These are phyloP conservation scores for Stegana nigrithorax DNA, from an alignment of 2,888 invertebrate species.

Conservation along the genomic window DNA sequence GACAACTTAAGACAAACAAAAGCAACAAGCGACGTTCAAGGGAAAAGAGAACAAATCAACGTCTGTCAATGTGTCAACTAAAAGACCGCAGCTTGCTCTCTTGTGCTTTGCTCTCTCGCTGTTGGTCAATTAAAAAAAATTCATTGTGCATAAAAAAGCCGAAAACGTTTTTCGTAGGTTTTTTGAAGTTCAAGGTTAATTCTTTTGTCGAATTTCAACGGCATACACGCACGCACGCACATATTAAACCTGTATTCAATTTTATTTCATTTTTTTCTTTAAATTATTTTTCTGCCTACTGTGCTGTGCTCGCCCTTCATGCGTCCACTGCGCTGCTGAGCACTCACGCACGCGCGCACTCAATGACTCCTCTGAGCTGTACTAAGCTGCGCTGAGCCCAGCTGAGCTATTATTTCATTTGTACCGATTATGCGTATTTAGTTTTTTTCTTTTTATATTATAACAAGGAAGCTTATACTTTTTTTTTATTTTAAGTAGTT, in stretches of 20 bases:
- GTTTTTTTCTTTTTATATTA: neutral
- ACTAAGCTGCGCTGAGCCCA: too few relatives aligned
- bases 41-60: too few relatives aligned
- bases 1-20: too few relatives aligned
- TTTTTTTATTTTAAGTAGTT: neutral
- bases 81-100: neutral
- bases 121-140: neutral
- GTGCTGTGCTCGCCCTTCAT: conserved; percentile 21
- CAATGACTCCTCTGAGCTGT: neutral
- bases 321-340: conserved; percentile 8
- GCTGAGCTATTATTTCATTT: neutral
- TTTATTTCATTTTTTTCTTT: too few relatives aligned
- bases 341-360: neutral
- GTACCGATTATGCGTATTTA: neutral
- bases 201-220: conserved; percentile 16
- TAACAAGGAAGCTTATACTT: too few relatives aligned
- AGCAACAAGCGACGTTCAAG: too few relatives aligned
- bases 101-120: conserved; percentile 6
- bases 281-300: too few relatives aligned
- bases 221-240: conserved; percentile 13
- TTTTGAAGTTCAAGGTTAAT: conserved; percentile 67
- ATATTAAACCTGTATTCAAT: conserved; percentile 39
- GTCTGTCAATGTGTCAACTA: conserved; percentile 22
- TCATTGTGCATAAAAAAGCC: neutral
- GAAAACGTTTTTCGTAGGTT: conserved; percentile 6